Conservation (phyloP, 2,113 vertebrate genomes). For the Hippolais icterina region DNA sequence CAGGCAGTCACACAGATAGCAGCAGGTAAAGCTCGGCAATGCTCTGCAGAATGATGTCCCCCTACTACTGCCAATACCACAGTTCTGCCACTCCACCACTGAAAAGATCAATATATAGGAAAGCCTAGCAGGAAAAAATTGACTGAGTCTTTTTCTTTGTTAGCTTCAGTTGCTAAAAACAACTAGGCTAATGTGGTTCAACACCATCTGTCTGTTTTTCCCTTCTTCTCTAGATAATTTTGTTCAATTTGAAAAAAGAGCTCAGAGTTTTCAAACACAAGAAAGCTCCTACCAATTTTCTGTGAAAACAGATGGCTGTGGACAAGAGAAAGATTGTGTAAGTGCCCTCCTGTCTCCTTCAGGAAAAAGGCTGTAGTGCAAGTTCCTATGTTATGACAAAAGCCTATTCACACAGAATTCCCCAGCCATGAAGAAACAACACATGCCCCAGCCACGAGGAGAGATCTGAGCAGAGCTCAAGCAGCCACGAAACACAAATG, state of each 20-base stretch:
- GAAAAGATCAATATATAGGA: neutral
- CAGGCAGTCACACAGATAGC: neutral
- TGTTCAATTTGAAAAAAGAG: neutral
- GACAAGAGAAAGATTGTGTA: neutral
- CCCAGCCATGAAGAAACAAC: constrained; percentile 46
- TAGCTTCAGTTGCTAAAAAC: neutral
- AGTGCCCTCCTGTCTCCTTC: neutral
- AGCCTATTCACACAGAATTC: constrained; percentile 53
- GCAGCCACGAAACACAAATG: neutral
- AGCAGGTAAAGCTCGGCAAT: neutral
- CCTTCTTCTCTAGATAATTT: neutral
- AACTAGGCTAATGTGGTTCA: neutral
- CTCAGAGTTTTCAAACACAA: neutral
- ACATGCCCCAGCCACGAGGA: constrained; percentile 1
- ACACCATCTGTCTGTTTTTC: neutral
- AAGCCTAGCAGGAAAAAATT: neutral
- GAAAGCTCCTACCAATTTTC: neutral
- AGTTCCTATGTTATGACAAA: constrained; percentile 55
- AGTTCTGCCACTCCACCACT: neutral
- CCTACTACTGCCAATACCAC: neutral
- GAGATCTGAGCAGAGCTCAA: neutral
- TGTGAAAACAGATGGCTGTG: constrained; percentile 1
- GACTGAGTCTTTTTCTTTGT: neutral
- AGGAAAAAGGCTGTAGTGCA: constrained; percentile 7
- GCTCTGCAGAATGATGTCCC: neutral